These are phyloP conservation scores for Agrochola lychnidis DNA, from an alignment of 2,888 invertebrate genomes.

Conservation along the genomic window DNA sequence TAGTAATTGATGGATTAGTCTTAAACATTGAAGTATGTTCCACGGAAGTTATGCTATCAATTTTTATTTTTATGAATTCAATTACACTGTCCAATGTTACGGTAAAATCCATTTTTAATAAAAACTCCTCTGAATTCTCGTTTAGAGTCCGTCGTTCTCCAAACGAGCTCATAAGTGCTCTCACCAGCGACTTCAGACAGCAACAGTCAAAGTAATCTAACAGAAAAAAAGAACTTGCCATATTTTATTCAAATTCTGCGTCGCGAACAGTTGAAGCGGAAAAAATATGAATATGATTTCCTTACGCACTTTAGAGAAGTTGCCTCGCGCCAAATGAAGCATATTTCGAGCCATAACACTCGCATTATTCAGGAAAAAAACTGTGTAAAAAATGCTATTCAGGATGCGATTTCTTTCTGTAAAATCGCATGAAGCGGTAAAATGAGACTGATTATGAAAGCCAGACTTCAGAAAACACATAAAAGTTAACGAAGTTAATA, in stretches of 20 bases:
- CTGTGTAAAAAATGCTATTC: slow-evolving; percentile 62
- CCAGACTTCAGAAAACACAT: neutral
- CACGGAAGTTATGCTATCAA: neutral
- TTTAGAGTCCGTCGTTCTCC: slow-evolving; percentile 28
- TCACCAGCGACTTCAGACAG: slow-evolving; percentile 46
- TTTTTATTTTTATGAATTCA: neutral
- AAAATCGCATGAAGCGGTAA: neutral
- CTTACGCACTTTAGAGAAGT: slow-evolving; percentile 85
- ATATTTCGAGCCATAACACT: slow-evolving; percentile 89
- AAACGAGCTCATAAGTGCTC: slow-evolving; percentile 57
- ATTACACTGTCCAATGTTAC: neutral
- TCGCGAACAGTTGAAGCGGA: slow-evolving; percentile 87
- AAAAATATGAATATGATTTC: slow-evolving; percentile 90
- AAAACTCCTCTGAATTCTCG: slow-evolving; percentile 26
- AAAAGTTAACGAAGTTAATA: neutral
- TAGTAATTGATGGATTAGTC: too few species aligned
- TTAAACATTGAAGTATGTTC: too few species aligned
- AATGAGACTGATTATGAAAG: neutral
- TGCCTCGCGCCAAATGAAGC: slow-evolving; percentile 89
- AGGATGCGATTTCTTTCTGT: slow-evolving; percentile 40
- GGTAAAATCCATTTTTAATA: slow-evolving; percentile 5
- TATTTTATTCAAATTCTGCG: slow-evolving; percentile 86
- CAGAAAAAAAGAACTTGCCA: slow-evolving; percentile 65
- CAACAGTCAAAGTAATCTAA: slow-evolving; percentile 68
- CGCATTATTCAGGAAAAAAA: slow-evolving; percentile 86